Base-by-base conservation (phyloP, 2,888 invertebrate species). In the Drosophila nr. perissopoda region DNA sequence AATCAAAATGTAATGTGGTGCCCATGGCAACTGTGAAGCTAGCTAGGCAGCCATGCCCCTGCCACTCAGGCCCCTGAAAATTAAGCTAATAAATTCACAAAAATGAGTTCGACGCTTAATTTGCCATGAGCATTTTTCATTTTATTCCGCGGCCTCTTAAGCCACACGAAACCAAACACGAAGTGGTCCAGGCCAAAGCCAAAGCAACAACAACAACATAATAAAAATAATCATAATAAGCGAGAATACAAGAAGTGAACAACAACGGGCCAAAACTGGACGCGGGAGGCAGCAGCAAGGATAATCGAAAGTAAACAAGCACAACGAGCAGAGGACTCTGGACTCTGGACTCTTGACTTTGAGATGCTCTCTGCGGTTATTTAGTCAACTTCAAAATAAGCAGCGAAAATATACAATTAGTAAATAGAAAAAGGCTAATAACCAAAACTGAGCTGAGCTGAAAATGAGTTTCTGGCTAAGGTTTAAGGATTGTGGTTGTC, bases 51-150 rank as follows among this genome's bases (percentile, higher is more conserved):
- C 8, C 16, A 40, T n/a, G 10, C 40, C 40, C 16, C 45, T 13
- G 21, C 45, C 45, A 7, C 21, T 4, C 16, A 25, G 40, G 5
- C 18, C 42, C 57, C 51, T 48, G 48, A 69, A 76, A 87, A 87
- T 89, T 87, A 83, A 78, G 77, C 85, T 82, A 89, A 89, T 89
- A 89, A 87, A 87, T 89, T 87, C 70, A 75, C 78, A 74, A 78
- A 89, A 87, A 87, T 87, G 77, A 89, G 86, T 86, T 88, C 89
- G 89, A 75, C 87, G 89, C 86, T 86, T 86, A 89, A 86, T 86
- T 86, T 89, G 89, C 87, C 82, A 84, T 87, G 72, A 86, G 85
- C 89, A 88, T 85, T 85, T 85, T 86, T 85, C 85, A 85, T 86
- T 88, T 85, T 73, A 80, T 83, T 80, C 68, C 77, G 77, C 84